phyloP scores from a whole-genome alignment of 2,113 vertebrate species.

The Brachyistius frenatus region DNA sequence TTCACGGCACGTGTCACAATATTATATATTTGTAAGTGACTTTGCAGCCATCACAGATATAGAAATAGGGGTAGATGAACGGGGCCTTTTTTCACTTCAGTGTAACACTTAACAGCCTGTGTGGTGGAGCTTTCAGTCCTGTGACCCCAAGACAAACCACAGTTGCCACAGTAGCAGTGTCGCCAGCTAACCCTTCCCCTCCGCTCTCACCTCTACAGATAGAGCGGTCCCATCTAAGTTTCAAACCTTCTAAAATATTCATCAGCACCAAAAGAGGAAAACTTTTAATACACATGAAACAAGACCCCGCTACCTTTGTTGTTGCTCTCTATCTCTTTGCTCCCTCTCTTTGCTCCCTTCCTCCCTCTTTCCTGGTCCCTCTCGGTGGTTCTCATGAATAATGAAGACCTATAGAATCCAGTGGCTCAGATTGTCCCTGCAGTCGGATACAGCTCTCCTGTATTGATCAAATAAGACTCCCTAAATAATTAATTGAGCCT shows the following conservation, averaged over 20 bases:
- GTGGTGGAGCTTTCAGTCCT: conserved; percentile 16
- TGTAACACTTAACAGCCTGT: background rate
- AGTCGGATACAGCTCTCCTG: conserved; percentile 81
- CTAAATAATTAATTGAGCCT: conserved; percentile 87
- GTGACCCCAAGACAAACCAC: conserved; percentile 62
- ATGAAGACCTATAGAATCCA: conserved; percentile 83
- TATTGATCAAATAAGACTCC: conserved; percentile 85
- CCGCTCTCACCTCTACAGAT: conserved; percentile 63
- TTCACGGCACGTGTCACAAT: background rate
- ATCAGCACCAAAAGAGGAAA: conserved; percentile 81
- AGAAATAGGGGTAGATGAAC: background rate
- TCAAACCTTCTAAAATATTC: conserved; percentile 85
- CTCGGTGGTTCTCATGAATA: conserved; percentile 85
- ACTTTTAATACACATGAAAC: conserved; percentile 86
- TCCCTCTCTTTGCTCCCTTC: conserved; percentile 56
- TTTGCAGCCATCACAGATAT: background rate
- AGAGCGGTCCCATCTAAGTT: conserved; percentile 79
- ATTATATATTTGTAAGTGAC: background rate
- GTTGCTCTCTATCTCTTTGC: conserved; percentile 69
- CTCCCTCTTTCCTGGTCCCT: conserved; percentile 61
- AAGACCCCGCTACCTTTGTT: conserved; percentile 76
- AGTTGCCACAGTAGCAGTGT: conserved; percentile 52
- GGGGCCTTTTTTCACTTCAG: background rate
- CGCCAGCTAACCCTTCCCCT: conserved; percentile 62
- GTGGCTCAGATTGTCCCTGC: conserved; percentile 82